Percentiles rank a stretch among this genome's conserved stretches.
Conservation (phyloP, 2,888 invertebrate genomes). For the Drosophila anomalipes region DNA sequence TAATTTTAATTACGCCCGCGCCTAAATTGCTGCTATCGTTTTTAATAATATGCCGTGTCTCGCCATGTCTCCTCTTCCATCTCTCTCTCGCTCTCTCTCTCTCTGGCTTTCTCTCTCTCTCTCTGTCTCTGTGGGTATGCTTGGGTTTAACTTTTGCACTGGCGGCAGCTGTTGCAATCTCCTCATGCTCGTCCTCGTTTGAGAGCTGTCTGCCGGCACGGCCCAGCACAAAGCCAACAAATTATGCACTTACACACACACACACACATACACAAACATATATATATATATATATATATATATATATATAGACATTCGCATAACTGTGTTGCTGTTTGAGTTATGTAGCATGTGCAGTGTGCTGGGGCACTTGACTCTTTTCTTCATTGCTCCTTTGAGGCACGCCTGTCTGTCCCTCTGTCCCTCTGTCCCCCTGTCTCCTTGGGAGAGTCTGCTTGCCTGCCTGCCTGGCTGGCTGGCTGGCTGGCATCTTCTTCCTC, state of each 20-base stretch:
- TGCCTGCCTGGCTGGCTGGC: slow-evolving; percentile 22
- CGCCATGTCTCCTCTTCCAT: not conserved
- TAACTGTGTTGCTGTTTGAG: slow-evolving; percentile 60
- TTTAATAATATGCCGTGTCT: slow-evolving; percentile 70
- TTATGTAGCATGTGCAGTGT: slow-evolving; percentile 61
- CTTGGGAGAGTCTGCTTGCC: slow-evolving; percentile 34
- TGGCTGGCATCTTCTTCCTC: slow-evolving; percentile 63
- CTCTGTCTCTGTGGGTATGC: slow-evolving; percentile 29
- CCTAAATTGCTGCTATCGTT: slow-evolving; percentile 78
- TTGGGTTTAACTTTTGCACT: slow-evolving; percentile 70
- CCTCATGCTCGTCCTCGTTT: slow-evolving; percentile 25
- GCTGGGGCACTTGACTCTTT: slow-evolving; percentile 65
- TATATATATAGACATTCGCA: slow-evolving; percentile 18
- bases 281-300: slow-evolving; percentile 19
- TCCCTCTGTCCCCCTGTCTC: slow-evolving; percentile 33
- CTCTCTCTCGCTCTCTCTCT: slow-evolving; percentile 11
- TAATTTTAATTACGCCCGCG: slow-evolving; percentile 76
- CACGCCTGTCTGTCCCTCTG: slow-evolving; percentile 31
- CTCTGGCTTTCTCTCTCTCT: slow-evolving; percentile 1
- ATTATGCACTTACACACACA: slow-evolving; percentile 69
- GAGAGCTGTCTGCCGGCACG: slow-evolving; percentile 34
- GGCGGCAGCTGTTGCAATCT: slow-evolving; percentile 68
- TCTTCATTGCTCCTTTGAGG: slow-evolving; percentile 54
- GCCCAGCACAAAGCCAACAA: slow-evolving; percentile 77
- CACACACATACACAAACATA: slow-evolving; percentile 20